Evolutionary conservation across 2,888 invertebrate species (phyloP), one percentile per base, ranked within the genome.

Genomic region (Apotomis betuletana): DNA sequence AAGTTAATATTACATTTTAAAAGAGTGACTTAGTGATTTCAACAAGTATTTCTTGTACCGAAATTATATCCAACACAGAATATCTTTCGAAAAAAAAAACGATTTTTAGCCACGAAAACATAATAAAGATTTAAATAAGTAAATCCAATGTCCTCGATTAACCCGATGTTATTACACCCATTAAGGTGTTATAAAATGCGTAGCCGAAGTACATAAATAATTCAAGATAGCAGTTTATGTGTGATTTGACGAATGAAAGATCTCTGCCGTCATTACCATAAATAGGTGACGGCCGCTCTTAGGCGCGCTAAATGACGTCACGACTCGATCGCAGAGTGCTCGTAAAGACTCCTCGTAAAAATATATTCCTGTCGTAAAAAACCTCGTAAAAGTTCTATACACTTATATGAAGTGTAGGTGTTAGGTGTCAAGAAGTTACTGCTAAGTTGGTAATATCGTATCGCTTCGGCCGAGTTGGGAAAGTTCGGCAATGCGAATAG

Each of bases 271-370:
- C 61, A 57, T 71, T 67, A 62, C 51, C 61, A 49, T 67, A 61
- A 70, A 64, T 70, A 71, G 71, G 61, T 71, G 71, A 27, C 67
- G 41, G 27, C 46, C 61, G 49, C 57, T 44, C 70, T 55, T 55
- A 49, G 49, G 5, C 54, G 49, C 15, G 55, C 46, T 60, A 60
- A 55, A 65, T 61, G 57, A 67, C 67, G 67, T 71, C 71, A 67
- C 57, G 67, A 67, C 49, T 54, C 71, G 71, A 71, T 71, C 71
- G 71, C 71, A 51, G 61, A 71, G 71, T 67, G 71, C 67, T 72
- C 72, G 52, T 72, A 72, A 72, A 72, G 62, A 67, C 15, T 61
- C 6, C 38, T 68, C 72, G 72, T 72, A 68, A 72, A 71, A 68
- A 63, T 68, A 68, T 68, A 72, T 58, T 72, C 58, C 62, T 68